Percentiles rank a stretch among this genome's conserved stretches.
These are phyloP conservation scores for Cynoglossus semilaevis DNA, from an alignment of 2,113 vertebrate genomes.

Conservation along the genomic window DNA sequence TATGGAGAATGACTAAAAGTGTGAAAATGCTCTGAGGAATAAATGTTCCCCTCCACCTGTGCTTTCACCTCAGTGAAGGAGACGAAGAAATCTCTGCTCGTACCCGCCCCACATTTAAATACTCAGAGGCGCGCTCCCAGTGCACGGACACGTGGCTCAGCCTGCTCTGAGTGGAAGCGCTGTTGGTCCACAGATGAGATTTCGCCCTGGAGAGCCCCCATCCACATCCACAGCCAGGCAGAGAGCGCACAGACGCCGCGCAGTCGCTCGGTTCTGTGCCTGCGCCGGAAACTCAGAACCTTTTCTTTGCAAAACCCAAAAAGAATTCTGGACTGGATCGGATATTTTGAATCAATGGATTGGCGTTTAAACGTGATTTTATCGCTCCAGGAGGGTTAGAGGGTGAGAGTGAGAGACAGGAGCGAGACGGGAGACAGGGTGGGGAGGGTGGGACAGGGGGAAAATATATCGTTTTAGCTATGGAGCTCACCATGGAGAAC, in stretches of 20 bases:
- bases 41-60: not conserved
- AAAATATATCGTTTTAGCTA: constrained; percentile 68
- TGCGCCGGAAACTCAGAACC: constrained; percentile 40
- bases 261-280: constrained; percentile 33
- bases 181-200: constrained; percentile 73
- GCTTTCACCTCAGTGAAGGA: not conserved
- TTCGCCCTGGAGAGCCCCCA: constrained; percentile 43
- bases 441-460: constrained; percentile 54
- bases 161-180: constrained; percentile 72
- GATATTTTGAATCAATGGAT: constrained; percentile 77
- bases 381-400: constrained; percentile 59
- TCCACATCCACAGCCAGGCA: constrained; percentile 45
- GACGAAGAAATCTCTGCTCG: constrained; percentile 36
- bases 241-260: constrained; percentile 26
- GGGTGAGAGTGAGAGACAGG: constrained; percentile 42
- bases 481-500: constrained; percentile 97
- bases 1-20: not conserved
- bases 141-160: constrained; percentile 61
- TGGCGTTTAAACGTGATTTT: constrained; percentile 71
- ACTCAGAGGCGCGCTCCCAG: constrained; percentile 64
- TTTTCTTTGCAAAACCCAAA: constrained; percentile 3
- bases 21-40: not conserved
- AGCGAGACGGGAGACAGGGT: constrained; percentile 60
- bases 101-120: constrained; percentile 60
- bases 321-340: constrained; percentile 61